Conservation (phyloP, 1,140 invertebrate species). For the Gonioctena quinquepunctata region DNA sequence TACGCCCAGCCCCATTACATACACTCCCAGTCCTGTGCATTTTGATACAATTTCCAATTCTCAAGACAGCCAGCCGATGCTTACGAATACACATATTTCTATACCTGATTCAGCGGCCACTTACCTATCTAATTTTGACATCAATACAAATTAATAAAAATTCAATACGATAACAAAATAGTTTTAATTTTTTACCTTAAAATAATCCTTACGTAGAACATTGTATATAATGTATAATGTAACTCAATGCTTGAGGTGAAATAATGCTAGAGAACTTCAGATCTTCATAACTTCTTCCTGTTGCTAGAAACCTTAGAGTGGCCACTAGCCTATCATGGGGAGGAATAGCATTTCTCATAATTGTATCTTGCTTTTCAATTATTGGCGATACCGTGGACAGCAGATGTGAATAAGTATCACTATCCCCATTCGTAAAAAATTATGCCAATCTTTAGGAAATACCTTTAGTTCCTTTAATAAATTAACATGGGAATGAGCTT, state of each 20-base stretch:
- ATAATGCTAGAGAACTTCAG: constrained; percentile 52
- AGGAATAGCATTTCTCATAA: background rate
- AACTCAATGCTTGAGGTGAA: constrained; percentile 48
- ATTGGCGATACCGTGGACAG: constrained; percentile 21
- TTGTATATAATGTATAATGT: constrained; percentile 39
- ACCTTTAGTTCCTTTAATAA: background rate
- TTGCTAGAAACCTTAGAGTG: constrained; percentile 43
- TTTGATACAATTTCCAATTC: background rate
- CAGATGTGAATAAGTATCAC: background rate
- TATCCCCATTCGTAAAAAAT: background rate
- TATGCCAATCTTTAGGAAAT: background rate
- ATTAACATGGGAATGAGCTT: no score
- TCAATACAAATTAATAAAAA: background rate
- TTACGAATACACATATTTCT: background rate
- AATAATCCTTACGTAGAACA: constrained; percentile 13
- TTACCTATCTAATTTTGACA: background rate
- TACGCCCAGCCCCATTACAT: background rate
- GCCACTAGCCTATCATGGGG: constrained; percentile 1
- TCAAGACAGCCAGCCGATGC: background rate
- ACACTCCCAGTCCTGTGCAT: background rate
- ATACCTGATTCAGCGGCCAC: background rate
- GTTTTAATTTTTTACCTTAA: constrained; percentile 20
- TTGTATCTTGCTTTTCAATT: constrained; percentile 30
- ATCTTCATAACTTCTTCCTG: constrained; percentile 48
- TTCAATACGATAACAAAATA: background rate